Conservation (phyloP, 2,113 vertebrate genomes). For the Saguinus imperator region DNA sequence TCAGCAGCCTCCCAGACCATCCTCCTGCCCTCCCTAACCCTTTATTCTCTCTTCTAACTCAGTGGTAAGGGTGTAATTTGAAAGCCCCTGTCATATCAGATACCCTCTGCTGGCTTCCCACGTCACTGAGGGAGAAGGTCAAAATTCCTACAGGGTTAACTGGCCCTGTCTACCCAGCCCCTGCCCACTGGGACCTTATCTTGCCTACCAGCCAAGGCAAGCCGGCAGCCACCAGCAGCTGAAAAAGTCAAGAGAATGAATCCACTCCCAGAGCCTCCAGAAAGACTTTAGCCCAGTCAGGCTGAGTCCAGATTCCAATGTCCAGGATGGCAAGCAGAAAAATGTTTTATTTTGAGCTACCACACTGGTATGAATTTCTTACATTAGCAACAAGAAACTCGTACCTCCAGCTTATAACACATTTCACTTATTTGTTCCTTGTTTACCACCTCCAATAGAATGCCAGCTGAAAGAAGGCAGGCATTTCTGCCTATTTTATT, state of each 20-base stretch:
- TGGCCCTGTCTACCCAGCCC: too few relatives aligned
- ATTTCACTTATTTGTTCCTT: fast-evolving
- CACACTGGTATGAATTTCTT: fast-evolving
- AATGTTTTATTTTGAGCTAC: background rate
- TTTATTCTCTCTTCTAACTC: background rate
- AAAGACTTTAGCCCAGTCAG: background rate
- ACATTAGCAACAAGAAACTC: too few relatives aligned
- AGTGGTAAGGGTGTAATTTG: background rate
- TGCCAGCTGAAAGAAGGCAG: fast-evolving
- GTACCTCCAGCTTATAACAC: fast-evolving
- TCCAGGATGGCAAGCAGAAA: too few relatives aligned
- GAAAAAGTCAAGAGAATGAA: background rate
- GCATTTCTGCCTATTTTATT: fast-evolving
- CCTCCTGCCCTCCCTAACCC: background rate
- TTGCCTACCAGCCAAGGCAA: background rate
- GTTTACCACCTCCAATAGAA: background rate
- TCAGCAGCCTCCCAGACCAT: background rate
- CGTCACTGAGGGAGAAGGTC: background rate
- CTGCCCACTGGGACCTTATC: background rate
- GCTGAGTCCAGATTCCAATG: fast-evolving
- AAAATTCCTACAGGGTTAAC: background rate
- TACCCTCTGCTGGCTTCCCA: background rate
- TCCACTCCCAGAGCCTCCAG: background rate
- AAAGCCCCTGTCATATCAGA: background rate
- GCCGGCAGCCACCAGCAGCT: background rate